Base-by-base conservation (phyloP, 2,888 invertebrate species). In the Ochropacha duplaris region DNA sequence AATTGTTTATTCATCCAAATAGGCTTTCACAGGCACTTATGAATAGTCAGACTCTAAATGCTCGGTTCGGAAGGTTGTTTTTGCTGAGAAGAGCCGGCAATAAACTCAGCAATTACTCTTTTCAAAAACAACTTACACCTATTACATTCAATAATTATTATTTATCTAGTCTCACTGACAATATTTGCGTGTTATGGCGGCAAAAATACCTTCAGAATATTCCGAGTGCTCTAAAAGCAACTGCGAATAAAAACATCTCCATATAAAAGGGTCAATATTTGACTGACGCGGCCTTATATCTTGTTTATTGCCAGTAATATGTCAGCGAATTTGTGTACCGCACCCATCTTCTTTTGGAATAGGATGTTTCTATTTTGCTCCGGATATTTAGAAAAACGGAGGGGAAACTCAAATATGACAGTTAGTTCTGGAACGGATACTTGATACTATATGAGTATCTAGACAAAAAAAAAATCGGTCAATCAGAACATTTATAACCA, bases 261-360 rank as follows among this genome's bases (percentile, higher is more conserved):
- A 50, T 49, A 22, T 24, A 24, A 50, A 59, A 63, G 56, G 59
- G 51, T 55, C 39, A 50, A 57, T 57, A 62, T 57, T 62, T 62
- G 64, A 67, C 58, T 61, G 69, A 72, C 60, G 69, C 68, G 67
- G 79, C 79, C 75, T 74, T 84, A 80, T 79, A 72, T 86, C 83
- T 83, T 73, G 70, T 74, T 81, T 86, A 88, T 84, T 84, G 75
- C 78, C 69, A 60, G 79, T 84, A 81, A 87, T 86, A 86, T 81
- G 85, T 88, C 86, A 87, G 89, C 83, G 69, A 79, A 84, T 87
- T 87, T 84, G 79, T 76, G 68, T 72, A 68, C 68, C 69, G 69
- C 68, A 76, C 75, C 75, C 77, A 26, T 28, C 26, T 66, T 73
- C 67, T 65, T 62, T 60, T 60, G 60, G 63, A 66, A 65, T 58